phyloP scores from a whole-genome alignment of 2,888 invertebrate genomes.

The Opisthograptis luteolata region DNA sequence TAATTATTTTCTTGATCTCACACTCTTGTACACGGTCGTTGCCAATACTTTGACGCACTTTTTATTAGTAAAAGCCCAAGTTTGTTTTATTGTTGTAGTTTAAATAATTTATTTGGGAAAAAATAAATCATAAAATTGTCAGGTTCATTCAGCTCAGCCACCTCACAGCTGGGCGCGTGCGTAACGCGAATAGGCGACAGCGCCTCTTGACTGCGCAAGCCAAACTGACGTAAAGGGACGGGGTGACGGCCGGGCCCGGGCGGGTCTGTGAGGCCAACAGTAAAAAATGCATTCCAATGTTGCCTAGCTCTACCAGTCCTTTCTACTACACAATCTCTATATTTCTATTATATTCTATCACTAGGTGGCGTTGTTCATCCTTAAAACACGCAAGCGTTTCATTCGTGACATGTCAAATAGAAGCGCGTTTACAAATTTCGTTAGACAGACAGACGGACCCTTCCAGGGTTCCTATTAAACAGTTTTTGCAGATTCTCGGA shows the following conservation, averaged over 20 bases:
- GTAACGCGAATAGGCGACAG: conserved; percentile 41
- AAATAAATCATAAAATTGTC: conserved; percentile 47
- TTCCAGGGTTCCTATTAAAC: no score
- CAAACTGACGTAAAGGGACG: conserved; percentile 39
- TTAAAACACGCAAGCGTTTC: no score
- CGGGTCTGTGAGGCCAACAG: conserved; percentile 42
- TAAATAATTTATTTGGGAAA: conserved; percentile 27
- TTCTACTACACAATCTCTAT: conserved; percentile 19
- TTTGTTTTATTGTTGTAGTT: conserved; percentile 51
- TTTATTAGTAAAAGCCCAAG: conserved; percentile 56
- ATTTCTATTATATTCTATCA: no score
- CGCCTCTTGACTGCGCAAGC: conserved; percentile 73
- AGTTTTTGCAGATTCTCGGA: no score
- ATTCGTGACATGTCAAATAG: no score
- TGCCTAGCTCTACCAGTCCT: conserved; percentile 34
- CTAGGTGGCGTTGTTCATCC: no score
- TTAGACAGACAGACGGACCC: no score
- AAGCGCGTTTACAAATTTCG: no score
- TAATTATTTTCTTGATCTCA: conserved; percentile 48
- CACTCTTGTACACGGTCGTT: conserved; percentile 37
- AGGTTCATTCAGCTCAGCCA: conserved; percentile 63
- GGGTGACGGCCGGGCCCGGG: conserved; percentile 43
- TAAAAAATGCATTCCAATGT: conserved; percentile 37
- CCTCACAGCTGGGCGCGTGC: conserved; percentile 57
- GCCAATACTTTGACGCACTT: conserved; percentile 56